Base-by-base conservation (phyloP, 2,888 invertebrate genomes). In the Chymomyza caudatula region DNA sequence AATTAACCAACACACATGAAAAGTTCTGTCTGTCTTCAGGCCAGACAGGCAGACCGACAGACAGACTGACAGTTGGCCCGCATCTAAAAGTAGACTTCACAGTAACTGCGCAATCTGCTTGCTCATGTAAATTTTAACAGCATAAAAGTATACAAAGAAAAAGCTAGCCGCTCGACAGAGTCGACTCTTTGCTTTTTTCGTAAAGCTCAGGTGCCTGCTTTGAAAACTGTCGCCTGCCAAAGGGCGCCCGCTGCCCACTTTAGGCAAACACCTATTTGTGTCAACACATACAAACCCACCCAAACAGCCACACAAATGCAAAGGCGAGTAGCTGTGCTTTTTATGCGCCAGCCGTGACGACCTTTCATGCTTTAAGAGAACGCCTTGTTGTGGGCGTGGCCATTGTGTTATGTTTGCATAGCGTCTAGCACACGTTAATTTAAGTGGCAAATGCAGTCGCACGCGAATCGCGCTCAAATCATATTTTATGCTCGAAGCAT, bases 231-330 rank as follows among this genome's bases (percentile, higher is more conserved):
- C 47, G 19, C 47, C 19, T 47, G 47, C 47, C 47, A 19, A 47
- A 47, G 47, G 47, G 47, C 1, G 11, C 29, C 11, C 11, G 11
- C 29, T 37, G 29, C 11, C 63, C 73, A 71, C 77, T 77, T 69
- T 69, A 68, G 69, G 71, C 71, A 72, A 74, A 80, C 79, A 80
- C 76, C 83, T 73, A 74, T 70, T 67, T 69, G 66, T 73, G 77
- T 71, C 64, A 77, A 70, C 74, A 56, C 52, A 63, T 56, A 59
- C 59, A 59, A 4, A 60, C 49, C 23, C 57, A 17, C 22, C 29
- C 25, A 60, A n/a, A 57, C 23, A 61, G 58, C 65, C 6, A 51
- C 5, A 20, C 19, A 62, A 23, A 58, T 17, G 52, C 44, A 22
- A 37, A 60, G 54, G 60, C 60, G 22, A 67, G 67, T 68, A 74